Evolutionary conservation across 2,113 vertebrate genomes (phyloP), one percentile per base, ranked within the genome.

Genomic region (Clupea harengus): DNA sequence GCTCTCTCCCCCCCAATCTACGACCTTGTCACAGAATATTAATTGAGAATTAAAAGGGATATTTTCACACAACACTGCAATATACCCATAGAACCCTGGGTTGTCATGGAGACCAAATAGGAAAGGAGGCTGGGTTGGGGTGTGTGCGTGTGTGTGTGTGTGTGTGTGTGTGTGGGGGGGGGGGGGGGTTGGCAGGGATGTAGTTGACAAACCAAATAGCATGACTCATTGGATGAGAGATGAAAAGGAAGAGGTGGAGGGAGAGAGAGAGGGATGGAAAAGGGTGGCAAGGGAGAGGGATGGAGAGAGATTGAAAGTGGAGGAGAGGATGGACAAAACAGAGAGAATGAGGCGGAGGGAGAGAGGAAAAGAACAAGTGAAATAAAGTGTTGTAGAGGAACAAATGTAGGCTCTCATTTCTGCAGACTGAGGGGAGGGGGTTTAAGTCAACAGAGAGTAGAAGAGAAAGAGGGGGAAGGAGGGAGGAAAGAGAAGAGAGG

Each of bases 151-250:
- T 57, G 57, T 64, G 57, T 64, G 57, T 22, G 57, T 64, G 57
- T 64, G 57, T 64, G 57, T 64, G 57, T 64, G 22, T n/a, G 57
- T n/a, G 20, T 0, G 57, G 20, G 54, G 18, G 20, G 18, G 54
- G 3, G 20, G 3, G n/a, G n/a, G n/a, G n/a, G 28, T 72, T 72
- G 64, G 64, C 64, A 72, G 28, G 64, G n/a, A 28, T 32, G 9
- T 32, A 28, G 64, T 72, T 72, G 64, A 72, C 64, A 72, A 72
- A 72, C 64, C 22, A 72, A 72, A 28, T 28, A 28, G 64, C 64
- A 72, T 72, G 64, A 72, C 64, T 72, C 64, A 72, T 72, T 72
- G 64, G 64, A 25, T 72, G 64, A 72, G 25, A 72, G 64, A 54
- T 25, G 25, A 72, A 72, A 72, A 72, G 64, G 32, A 28, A 13